Evolutionary conservation across 2,113 vertebrate genomes (phyloP).

Genomic region (Donacobius atricapilla): DNA sequence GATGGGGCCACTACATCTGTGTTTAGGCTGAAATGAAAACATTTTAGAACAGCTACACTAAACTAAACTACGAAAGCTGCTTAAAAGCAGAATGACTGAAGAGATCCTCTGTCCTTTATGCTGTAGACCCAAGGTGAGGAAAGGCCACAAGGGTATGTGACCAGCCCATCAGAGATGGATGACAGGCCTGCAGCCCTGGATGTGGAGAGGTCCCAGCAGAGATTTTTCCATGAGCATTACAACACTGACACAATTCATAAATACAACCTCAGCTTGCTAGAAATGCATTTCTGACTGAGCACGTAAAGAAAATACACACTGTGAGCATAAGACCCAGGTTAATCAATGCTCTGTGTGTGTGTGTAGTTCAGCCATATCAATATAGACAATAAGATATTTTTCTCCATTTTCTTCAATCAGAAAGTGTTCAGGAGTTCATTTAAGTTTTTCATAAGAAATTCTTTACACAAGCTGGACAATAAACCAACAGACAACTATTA

Average conservation of each 20-base stretch:
- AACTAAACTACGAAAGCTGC: not conserved
- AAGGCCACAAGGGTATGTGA: not conserved
- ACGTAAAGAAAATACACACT: not conserved
- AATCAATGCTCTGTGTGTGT: not conserved
- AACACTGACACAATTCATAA: not conserved
- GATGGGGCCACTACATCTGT: too few species aligned
- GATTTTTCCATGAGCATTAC: not conserved
- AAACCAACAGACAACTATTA: not conserved
- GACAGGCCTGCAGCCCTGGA: not conserved
- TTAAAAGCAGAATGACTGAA: not conserved
- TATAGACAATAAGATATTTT: not conserved
- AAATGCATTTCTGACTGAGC: not conserved
- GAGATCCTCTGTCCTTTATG: not conserved
- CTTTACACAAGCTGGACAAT: not conserved
- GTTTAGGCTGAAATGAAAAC: not conserved
- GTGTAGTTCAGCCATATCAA: not conserved
- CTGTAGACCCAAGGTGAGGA: not conserved
- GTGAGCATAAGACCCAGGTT: not conserved
- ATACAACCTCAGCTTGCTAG: not conserved
- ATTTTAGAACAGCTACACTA: not conserved
- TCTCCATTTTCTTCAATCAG: not conserved
- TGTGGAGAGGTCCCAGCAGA: fast-evolving
- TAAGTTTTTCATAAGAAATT: not conserved
- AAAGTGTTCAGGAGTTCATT: not conserved
- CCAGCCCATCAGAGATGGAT: not conserved